A percentile compares a stretch with the other conserved stretches of the same genome.
These are phyloP conservation scores for Syngnathus floridae DNA, from an alignment of 2,113 vertebrate genomes.

Conservation along the genomic window DNA sequence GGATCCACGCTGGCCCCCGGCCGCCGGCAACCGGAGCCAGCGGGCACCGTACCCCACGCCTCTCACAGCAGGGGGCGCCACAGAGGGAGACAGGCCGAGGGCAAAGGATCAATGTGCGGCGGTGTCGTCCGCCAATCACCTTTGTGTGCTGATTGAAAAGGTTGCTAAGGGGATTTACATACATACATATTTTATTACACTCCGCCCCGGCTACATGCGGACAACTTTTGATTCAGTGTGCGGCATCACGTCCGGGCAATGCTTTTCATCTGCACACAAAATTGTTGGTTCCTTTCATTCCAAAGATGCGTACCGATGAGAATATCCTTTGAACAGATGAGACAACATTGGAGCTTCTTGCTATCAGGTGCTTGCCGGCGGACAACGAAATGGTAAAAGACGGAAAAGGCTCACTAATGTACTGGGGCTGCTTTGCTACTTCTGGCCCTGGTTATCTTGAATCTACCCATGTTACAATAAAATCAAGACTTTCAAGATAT, in stretches of 20 bases:
- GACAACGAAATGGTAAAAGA: not conserved
- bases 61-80: constrained; percentile 76
- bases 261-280: not conserved
- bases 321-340: not conserved
- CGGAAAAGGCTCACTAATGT: not conserved
- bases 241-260: constrained; percentile 14
- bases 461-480: not conserved
- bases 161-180: constrained; percentile 75
- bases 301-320: not conserved
- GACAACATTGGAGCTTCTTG: not conserved
- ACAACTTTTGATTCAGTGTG: constrained; percentile 52
- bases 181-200: constrained; percentile 60
- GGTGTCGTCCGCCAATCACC: constrained; percentile 73
- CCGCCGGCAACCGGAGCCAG: constrained; percentile 62
- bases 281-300: constrained; percentile 3
- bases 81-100: constrained; percentile 59
- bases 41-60: constrained; percentile 74
- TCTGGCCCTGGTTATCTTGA: not conserved
- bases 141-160: constrained; percentile 69
- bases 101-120: constrained; percentile 70
- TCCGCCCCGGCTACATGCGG: constrained; percentile 43
- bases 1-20: constrained; percentile 65
- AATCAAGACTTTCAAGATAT: not conserved
- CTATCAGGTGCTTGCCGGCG: not conserved
- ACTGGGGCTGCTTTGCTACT: not conserved